Evolutionary conservation across 2,113 vertebrate species (phyloP).

Genomic region (Brienomyrus longianalis): DNA sequence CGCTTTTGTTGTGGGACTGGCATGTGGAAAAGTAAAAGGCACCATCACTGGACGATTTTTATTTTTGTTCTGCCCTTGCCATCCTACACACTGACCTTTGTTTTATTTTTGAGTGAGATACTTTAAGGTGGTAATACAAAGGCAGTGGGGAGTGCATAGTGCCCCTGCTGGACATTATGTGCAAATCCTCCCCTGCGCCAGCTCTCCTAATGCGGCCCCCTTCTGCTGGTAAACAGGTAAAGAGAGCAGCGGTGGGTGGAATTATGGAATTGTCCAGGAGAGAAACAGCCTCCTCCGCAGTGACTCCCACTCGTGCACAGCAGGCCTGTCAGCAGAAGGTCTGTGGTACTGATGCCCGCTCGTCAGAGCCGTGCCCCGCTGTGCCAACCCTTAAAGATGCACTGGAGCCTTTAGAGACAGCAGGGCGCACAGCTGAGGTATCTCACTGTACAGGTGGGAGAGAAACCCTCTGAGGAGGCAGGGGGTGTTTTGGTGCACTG

Average conservation of each 20-base stretch:
- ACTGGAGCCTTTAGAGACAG: neutral
- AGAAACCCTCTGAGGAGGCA: neutral
- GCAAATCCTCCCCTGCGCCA: neutral
- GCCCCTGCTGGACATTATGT: neutral
- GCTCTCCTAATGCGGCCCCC: neutral
- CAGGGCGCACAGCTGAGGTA: neutral
- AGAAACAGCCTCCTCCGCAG: neutral
- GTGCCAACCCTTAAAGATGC: neutral
- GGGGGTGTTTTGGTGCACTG: too few species aligned
- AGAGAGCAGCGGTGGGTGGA: neutral
- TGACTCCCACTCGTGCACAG: neutral
- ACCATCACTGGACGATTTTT: neutral
- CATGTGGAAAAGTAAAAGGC: neutral
- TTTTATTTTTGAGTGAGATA: neutral
- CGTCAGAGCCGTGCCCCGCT: neutral
- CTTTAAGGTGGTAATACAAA: neutral
- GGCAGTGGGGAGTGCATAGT: neutral
- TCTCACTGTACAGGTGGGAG: neutral
- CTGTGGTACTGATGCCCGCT: neutral
- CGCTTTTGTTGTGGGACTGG: conserved; percentile 1
- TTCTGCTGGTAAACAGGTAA: neutral
- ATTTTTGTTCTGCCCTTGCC: neutral
- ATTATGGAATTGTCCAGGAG: neutral
- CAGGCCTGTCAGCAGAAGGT: neutral
- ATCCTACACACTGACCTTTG: neutral